phyloP scores from a whole-genome alignment of 2,797 vertebrate genomes.

The Mus minutoides region DNA sequence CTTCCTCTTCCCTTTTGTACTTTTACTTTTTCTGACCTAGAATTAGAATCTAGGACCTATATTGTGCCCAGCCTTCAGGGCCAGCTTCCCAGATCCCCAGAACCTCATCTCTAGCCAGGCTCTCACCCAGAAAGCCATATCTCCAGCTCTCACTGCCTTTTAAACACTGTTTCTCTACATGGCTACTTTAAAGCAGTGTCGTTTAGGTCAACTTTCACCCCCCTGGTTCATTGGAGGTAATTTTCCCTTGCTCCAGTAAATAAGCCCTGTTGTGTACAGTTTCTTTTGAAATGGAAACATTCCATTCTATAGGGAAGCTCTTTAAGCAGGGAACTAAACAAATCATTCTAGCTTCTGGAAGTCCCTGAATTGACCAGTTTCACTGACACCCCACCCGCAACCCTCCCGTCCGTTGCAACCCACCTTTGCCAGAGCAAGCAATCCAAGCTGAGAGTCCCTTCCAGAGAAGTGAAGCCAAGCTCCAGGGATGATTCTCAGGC shows the following conservation, averaged over 20 bases:
- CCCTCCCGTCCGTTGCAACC: fast-evolving
- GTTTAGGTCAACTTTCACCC: not conserved
- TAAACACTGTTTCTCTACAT: not conserved
- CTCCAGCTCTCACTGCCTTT: not conserved
- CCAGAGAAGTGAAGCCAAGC: not conserved
- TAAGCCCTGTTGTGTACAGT: not conserved
- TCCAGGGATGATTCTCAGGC: not conserved
- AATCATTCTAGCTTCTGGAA: not conserved
- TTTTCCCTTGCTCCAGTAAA: not conserved
- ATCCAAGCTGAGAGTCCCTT: not conserved
- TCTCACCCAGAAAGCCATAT: not conserved
- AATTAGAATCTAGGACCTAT: not conserved
- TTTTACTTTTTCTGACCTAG: not conserved
- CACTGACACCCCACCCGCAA: too few relatives aligned
- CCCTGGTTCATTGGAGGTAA: not conserved
- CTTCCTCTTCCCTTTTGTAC: not conserved
- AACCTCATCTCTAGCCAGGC: not conserved
- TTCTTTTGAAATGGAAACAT: not conserved
- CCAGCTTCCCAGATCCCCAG: not conserved
- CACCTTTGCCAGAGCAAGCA: not conserved
- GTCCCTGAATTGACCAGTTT: not conserved
- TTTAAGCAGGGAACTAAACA: not conserved
- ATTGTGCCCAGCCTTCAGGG: not conserved
- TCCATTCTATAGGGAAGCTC: not conserved
- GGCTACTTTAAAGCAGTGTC: not conserved